phyloP scores from a whole-genome alignment of 2,888 invertebrate genomes.

The Cantharis rustica region DNA sequence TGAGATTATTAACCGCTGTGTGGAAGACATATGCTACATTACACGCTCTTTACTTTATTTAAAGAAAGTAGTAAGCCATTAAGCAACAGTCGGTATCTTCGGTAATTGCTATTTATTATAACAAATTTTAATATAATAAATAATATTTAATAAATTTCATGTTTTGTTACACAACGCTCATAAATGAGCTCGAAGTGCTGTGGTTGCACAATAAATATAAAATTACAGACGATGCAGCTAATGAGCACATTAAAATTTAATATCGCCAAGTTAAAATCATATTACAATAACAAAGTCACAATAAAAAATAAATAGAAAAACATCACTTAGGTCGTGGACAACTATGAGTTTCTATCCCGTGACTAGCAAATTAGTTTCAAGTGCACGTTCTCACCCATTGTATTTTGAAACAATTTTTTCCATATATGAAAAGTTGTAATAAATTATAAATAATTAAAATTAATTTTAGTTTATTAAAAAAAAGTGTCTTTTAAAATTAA shows the following conservation, averaged over 20 bases:
- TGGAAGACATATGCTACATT: neutral
- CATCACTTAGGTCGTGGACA: neutral
- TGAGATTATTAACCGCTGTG: neutral
- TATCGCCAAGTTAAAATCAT: neutral
- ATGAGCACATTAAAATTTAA: neutral
- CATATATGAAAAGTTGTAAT: neutral
- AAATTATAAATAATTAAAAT: neutral
- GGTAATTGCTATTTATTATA: neutral
- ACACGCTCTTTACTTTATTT: neutral
- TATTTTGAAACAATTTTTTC: neutral
- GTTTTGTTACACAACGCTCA: neutral
- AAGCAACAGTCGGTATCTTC: neutral
- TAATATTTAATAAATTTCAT: neutral
- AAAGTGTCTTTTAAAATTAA: neutral
- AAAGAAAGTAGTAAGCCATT: neutral
- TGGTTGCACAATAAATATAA: neutral
- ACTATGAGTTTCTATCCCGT: neutral
- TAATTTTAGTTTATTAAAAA: neutral
- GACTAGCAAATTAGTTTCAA: neutral
- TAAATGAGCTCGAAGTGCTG: neutral
- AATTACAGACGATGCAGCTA: neutral
- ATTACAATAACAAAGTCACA: neutral
- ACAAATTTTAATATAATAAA: neutral
- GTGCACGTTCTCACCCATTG: neutral
- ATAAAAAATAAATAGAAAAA: no score